Conservation (phyloP, 1,140 invertebrate genomes). For the Hydropsyche tenuis region DNA sequence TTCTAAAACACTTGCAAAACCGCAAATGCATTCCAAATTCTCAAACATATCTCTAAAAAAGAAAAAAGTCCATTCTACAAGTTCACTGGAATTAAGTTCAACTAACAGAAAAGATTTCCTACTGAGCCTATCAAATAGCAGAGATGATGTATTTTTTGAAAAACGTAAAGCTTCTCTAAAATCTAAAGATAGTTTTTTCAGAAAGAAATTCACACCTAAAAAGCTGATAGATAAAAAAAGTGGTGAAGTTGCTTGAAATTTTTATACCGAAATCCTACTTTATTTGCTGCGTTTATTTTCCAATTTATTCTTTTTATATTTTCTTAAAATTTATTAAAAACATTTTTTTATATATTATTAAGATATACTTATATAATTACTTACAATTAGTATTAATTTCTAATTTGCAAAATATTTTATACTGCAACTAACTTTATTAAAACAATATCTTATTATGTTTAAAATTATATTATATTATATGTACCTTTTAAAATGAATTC, state of each 20-base stretch:
- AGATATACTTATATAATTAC: too few species aligned
- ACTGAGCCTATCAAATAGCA: neutral
- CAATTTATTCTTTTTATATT: too few species aligned
- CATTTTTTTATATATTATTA: too few species aligned
- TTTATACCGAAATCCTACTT: neutral
- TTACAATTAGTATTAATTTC: too few species aligned
- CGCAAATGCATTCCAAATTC: neutral
- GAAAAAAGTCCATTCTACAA: neutral
- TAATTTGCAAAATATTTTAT: too few species aligned
- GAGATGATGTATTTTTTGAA: neutral
- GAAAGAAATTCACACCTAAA: constrained; percentile 54
- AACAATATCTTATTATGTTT: too few species aligned
- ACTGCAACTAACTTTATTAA: too few species aligned
- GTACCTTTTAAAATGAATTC: too few species aligned
- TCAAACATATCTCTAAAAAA: neutral
- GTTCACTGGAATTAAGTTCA: neutral
- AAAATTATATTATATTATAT: too few species aligned
- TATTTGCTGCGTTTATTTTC: neutral
- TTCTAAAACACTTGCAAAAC: constrained; percentile 28
- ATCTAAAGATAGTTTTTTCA: constrained; percentile 55
- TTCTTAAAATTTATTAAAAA: too few species aligned
- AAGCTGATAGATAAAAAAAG: constrained; percentile 30
- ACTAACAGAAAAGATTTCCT: neutral
- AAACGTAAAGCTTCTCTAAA: constrained; percentile 2
- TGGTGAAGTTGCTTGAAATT: constrained; percentile 33